These are phyloP conservation scores for Drosophila willistoni DNA, from an alignment of 1,140 invertebrate genomes.

Conservation along the genomic window DNA sequence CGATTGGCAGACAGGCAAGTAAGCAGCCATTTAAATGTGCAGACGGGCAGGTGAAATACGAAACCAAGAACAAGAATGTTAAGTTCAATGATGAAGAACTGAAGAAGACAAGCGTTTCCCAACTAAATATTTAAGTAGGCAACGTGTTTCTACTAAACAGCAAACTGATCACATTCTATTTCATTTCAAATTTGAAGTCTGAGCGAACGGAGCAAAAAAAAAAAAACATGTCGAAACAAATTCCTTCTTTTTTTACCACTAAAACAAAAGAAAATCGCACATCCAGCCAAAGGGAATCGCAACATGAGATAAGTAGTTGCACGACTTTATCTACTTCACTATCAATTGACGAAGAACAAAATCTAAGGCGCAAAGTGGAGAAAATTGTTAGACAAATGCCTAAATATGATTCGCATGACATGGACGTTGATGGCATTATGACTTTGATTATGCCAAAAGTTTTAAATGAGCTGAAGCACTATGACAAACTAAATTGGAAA, in stretches of 20 bases:
- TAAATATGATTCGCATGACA: background rate
- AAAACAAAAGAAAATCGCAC: background rate
- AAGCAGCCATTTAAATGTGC: too few relatives aligned
- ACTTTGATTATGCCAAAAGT: conserved; percentile 44
- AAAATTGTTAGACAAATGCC: conserved; percentile 26
- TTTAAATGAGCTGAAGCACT: conserved; percentile 7
- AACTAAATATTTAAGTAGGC: conserved; percentile 57
- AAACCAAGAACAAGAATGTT: background rate
- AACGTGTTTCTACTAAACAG: background rate
- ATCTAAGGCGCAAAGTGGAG: conserved; percentile 27
- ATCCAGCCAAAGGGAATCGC: conserved; percentile 1
- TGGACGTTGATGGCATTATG: conserved; percentile 13
- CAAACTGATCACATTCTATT: background rate
- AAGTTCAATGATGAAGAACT: background rate
- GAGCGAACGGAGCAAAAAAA: background rate
- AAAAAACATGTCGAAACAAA: background rate
- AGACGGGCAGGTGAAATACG: background rate
- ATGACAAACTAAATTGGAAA: background rate
- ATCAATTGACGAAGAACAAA: background rate
- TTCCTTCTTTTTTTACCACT: background rate
- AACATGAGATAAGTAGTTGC: conserved; percentile 9
- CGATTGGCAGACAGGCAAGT: conserved; percentile 58
- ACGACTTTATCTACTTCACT: background rate
- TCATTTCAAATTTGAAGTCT: background rate
- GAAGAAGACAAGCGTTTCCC: conserved; percentile 33